Percentiles rank a stretch among this genome's conserved stretches.
Evolutionary conservation across 2,888 invertebrate genomes (phyloP).

Genomic region (Selenia dentaria): DNA sequence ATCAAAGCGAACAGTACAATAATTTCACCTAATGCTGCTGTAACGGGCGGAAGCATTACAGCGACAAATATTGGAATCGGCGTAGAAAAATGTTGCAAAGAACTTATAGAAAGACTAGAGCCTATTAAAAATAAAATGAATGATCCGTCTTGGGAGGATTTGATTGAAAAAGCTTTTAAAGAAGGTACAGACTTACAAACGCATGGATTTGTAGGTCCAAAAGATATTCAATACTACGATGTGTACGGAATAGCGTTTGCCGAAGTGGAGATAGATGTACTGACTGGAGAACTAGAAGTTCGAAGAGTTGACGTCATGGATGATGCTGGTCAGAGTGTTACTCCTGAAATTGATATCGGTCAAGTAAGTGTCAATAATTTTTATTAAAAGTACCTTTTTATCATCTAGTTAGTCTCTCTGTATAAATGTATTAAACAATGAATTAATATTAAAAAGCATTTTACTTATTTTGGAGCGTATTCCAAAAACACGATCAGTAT

Average conservation of each 20-base stretch:
- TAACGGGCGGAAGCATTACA: conserved; percentile 87
- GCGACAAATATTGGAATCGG: conserved; percentile 45
- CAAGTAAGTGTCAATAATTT: conserved; percentile 72
- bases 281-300: conserved; percentile 88
- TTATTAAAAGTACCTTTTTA: too few relatives aligned
- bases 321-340: conserved; percentile 87
- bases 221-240: conserved; percentile 39
- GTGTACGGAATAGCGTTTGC: conserved; percentile 83
- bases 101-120: conserved; percentile 35
- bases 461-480: too few relatives aligned
- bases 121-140: conserved; percentile 34
- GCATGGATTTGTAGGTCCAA: conserved; percentile 36
- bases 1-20: conserved; percentile 87
- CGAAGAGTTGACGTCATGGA: conserved; percentile 86
- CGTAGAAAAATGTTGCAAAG: conserved; percentile 36
- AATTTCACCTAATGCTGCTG: conserved; percentile 85
- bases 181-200: conserved; percentile 56
- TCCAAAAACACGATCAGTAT: too few relatives aligned
- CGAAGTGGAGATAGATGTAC: conserved; percentile 89
- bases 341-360: conserved; percentile 86
- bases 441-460: too few relatives aligned
- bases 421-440: too few relatives aligned
- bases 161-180: conserved; percentile 71
- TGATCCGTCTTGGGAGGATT: conserved; percentile 73
- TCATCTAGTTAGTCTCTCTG: too few relatives aligned